Evolutionary conservation across 2,113 vertebrate genomes (phyloP).

Genomic region (Tor tambroides): DNA sequence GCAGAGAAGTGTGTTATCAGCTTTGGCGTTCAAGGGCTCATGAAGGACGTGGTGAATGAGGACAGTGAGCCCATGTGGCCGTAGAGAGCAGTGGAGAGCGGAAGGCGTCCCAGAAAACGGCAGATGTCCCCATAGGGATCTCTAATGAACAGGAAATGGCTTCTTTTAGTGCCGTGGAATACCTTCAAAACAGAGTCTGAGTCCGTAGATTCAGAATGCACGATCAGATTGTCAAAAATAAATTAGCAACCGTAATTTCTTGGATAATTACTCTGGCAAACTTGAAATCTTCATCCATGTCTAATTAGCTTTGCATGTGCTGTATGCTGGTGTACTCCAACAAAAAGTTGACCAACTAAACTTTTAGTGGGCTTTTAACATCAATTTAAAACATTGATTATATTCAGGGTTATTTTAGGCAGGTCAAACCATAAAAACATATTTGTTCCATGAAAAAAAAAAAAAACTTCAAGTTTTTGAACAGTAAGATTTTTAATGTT

Average conservation of each 20-base stretch:
- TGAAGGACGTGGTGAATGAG: constrained; percentile 68
- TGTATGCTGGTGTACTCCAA: not conserved
- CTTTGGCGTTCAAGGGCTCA: constrained; percentile 61
- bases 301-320: not conserved
- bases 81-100: constrained; percentile 58
- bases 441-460: too few relatives aligned
- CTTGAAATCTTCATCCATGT: not conserved
- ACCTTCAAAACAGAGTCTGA: constrained; percentile 23
- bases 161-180: constrained; percentile 34
- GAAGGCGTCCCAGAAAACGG: constrained; percentile 74
- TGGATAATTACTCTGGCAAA: not conserved
- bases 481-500: too few relatives aligned
- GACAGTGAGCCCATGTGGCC: constrained; percentile 62
- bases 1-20: constrained; percentile 49
- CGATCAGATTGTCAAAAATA: not conserved
- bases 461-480: too few relatives aligned
- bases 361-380: too few relatives aligned
- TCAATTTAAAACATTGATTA: too few relatives aligned
- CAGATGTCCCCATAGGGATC: constrained; percentile 68
- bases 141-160: constrained; percentile 66
- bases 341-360: not conserved
- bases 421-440: too few relatives aligned
- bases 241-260: not conserved
- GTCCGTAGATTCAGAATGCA: not conserved
- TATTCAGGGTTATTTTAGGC: too few relatives aligned